Evolutionary conservation across 2,888 invertebrate genomes (phyloP), one percentile per base, ranked within the genome.

Genomic region (Drosophila anomelani): DNA sequence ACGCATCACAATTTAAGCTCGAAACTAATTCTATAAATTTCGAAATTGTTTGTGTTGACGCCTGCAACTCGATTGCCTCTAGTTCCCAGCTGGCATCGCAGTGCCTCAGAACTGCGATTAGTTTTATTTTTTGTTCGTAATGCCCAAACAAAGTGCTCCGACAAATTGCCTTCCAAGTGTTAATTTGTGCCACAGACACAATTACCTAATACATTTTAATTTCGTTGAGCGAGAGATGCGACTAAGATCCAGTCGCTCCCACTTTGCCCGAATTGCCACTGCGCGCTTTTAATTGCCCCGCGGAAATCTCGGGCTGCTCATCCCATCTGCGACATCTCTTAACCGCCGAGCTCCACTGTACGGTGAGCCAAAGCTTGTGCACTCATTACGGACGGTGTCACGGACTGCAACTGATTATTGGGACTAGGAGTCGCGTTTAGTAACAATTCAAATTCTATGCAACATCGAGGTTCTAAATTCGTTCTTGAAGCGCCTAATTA

Each of bases 151-250:
- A 81, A 85, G 69, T 41, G 47, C 56, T 64, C 53, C 79, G 85
- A 88, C 83, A 80, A 84, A 88, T 84, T 82, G 88, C 74, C 71
- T 82, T 68, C 66, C 75, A 80, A 73, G 88, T 85, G 88, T 88
- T 84, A 84, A 84, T 84, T 84, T 82, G 83, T 88, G 88, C 83
- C 83, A 80, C 86, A 84, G 83, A 88, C 88, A 80, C 83, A 84
- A 84, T 84, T 84, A 84, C 83, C 86, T 88, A 84, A 84, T 85
- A 84, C 83, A 84, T 84, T 84, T 84, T 83, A 83, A 83, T 83
- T 83, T 82, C 75, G 82, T 55, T 57, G 64, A 53, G 75, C 76
- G 47, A 47, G 66, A 70, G 77, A 85, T 85, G 76, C 76, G 66
- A 59, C 72, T 55, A 53, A 63, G 62, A 46, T 36, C 36, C 53